Base-by-base conservation (phyloP, 1,140 invertebrate species). In the Temnothorax longispinosus region DNA sequence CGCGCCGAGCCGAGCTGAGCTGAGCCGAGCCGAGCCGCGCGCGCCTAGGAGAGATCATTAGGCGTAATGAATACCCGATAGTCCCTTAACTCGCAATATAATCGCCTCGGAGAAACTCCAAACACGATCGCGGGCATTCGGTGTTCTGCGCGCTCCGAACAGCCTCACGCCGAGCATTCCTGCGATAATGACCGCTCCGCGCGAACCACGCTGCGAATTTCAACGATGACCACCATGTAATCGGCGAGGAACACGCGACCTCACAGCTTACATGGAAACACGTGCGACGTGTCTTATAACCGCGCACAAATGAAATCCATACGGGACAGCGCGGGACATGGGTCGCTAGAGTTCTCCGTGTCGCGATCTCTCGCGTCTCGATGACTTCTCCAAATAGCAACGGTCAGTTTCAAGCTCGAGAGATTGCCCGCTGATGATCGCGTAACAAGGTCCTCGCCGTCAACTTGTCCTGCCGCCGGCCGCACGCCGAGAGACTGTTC, bases 11-110 rank as follows among this genome's bases (percentile, higher is more conserved):
- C 89, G 82, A 88, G 91, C 91, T 75, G n/a, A 38, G 62, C 44
- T 18, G 21, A 38, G 62, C 56, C 41, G 56, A 47, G 58, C 41
- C 13, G 76, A n/a, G 21, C 41, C 32, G 82, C 69, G 54, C 74
- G 81, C 67, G 35, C 18, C 47, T 44, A 69, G 21, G 56, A 90
- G 87, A 90, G 89, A 77, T 88, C 89, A 91, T 91, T 91, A 91
- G 64, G 89, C 89, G 89, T 90, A 90, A 91, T 90, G 86, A 91
- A 91, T 86, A 91, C 89, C 75, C 89, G 89, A 90, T 90, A 81
- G 89, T 84, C 86, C 78, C 80, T 90, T 90, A 82, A 90, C 89
- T 89, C 71, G 89, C 89, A 81, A 90, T 85, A 88, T 90, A 90
- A 90, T 88, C 89, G 87, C 82, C 76, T 77, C 75, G 80, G 50